phyloP scores from a whole-genome alignment of 2,888 invertebrate species.

The Sclerodermus sp. region DNA sequence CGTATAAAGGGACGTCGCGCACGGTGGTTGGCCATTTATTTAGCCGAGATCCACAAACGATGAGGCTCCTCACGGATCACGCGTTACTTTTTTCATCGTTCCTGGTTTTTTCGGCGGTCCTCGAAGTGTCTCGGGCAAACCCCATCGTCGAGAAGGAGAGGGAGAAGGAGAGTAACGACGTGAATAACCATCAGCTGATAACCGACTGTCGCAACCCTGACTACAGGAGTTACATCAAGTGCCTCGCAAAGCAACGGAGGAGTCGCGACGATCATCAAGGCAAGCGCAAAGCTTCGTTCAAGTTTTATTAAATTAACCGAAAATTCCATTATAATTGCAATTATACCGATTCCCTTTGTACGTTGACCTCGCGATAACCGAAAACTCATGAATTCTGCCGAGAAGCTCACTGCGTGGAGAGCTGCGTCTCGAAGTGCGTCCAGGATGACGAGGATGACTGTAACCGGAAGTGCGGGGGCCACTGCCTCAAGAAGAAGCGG shows the following conservation, averaged over 20 bases:
- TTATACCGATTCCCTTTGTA: too few species aligned
- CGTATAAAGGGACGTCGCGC: slow-evolving; percentile 30
- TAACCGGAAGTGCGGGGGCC: slow-evolving; percentile 30
- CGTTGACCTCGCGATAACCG: too few species aligned
- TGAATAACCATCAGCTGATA: slow-evolving; percentile 18
- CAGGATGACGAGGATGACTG: slow-evolving; percentile 30
- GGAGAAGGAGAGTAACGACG: slow-evolving; percentile 16
- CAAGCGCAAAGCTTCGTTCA: too few species aligned
- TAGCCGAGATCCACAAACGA: slow-evolving; percentile 16
- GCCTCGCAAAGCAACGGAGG: slow-evolving; percentile 21
- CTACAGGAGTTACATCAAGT: slow-evolving; percentile 49
- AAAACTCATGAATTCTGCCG: too few species aligned
- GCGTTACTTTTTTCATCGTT: slow-evolving; percentile 10
- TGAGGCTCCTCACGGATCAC: slow-evolving; percentile 12
- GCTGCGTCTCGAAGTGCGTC: slow-evolving; percentile 19
- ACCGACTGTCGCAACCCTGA: slow-evolving; percentile 42
- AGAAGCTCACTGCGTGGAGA: slow-evolving; percentile 11
- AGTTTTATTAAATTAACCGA: too few species aligned
- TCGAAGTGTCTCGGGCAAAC: too few species aligned
- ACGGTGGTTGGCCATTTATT: slow-evolving; percentile 13
- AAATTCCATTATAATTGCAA: too few species aligned
- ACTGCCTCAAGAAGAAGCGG: slow-evolving; percentile 38
- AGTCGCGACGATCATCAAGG: too few species aligned
- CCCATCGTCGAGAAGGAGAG: slow-evolving; percentile 18
- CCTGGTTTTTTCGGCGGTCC: too few species aligned